Evolutionary conservation across 64 coral and sea anemone genomes (phyloP).

Genomic region (Catalaphyllia jardinei): DNA sequence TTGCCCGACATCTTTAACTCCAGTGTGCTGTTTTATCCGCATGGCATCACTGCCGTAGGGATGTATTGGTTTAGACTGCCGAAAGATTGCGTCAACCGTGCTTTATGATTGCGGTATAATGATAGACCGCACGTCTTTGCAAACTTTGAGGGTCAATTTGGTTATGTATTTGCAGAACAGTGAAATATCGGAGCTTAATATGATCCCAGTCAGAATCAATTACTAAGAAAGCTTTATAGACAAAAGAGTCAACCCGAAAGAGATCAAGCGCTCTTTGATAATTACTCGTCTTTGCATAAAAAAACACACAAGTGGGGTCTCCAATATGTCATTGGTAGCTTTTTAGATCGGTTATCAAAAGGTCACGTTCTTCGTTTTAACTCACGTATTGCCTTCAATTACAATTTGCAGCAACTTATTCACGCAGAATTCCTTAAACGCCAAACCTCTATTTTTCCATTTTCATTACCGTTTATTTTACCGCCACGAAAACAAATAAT

Average conservation of each 20-base stretch:
- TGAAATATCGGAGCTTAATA: not conserved
- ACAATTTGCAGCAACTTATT: not conserved
- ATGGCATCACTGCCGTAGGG: too few relatives aligned
- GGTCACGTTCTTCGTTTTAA: not conserved
- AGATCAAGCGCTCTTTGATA: not conserved
- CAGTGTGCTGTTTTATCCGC: too few relatives aligned
- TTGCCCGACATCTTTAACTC: too few relatives aligned
- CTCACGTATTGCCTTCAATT: not conserved
- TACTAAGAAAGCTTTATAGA: not conserved
- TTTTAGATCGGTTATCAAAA: not conserved
- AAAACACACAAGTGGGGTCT: not conserved
- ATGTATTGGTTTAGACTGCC: too few relatives aligned
- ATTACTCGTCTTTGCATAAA: not conserved
- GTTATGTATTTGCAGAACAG: too few relatives aligned
- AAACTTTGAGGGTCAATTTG: too few relatives aligned
- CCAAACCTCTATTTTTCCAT: not conserved
- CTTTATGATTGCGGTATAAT: too few relatives aligned
- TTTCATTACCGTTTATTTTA: not conserved
- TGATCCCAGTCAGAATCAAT: not conserved
- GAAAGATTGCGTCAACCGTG: too few relatives aligned
- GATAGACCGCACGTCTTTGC: too few relatives aligned
- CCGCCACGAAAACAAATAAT: not conserved
- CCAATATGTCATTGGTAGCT: too few relatives aligned
- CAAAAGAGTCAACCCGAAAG: not conserved
- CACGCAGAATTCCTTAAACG: not conserved